Evolutionary conservation across 2,888 invertebrate species (phyloP), one percentile per base, ranked within the genome.

Genomic region (Dione vanillae): DNA sequence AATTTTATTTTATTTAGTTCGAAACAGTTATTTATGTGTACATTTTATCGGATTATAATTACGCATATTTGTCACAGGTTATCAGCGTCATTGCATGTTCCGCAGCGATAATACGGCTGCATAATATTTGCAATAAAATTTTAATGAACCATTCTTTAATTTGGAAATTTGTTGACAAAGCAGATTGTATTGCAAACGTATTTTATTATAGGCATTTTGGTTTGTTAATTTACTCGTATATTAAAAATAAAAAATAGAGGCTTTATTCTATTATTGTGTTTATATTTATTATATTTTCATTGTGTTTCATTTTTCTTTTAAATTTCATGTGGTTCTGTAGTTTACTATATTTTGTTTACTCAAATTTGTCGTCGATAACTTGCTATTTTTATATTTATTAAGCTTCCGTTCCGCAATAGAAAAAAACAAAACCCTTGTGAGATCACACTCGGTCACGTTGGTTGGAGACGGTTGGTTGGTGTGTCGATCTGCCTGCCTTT

Each of bases 11-110:
- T 45, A 35, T 43, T 45, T 45, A 7, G 0, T 45, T 45, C 27
- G 35, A n/a, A n/a, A n/a, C 16, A 9, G 19, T 54, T 54, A 43
- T 65, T 45, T 37, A 64, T 27, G 47, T 40, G 16, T 35, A 3
- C 14, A 40, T 62, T 62, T 69, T 41, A 69, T 65, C 56, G 35
- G 14, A 49, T 69, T 56, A 56, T 27, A 69, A 58, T 64, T 64
- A 41, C 45, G 69, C 67, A 67, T 67, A 71, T 67, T 67, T 64
- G 58, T 67, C 56, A 67, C 41, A 43, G 43, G 56, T 67, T 67
- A 71, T 71, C 67, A 67, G 49, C 45, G 14, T 56, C 41, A 58
- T 66, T 56, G 19, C 58, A 64, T 59, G 58, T 64, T 67, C 52
- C 45, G 35, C 56, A 10, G 41, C 47, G 69, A 64, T 64, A 65